A percentile compares a stretch with the other conserved stretches of the same genome.
Evolutionary conservation across 2,113 vertebrate species (phyloP).

Genomic region (Tyrannus savana): DNA sequence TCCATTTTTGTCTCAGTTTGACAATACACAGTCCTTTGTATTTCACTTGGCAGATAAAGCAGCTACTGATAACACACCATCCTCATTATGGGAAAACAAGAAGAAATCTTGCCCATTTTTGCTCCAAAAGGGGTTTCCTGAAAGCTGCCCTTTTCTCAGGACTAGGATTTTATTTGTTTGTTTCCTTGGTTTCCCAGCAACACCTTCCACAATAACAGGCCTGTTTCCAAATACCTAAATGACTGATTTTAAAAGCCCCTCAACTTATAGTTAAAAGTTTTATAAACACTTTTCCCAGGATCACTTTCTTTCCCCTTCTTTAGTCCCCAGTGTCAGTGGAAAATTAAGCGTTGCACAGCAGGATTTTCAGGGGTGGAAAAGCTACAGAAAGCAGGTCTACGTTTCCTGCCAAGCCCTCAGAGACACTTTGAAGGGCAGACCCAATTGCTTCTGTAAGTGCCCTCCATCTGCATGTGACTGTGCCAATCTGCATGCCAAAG

Average conservation of each 20-base stretch:
- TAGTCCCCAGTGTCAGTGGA: neutral
- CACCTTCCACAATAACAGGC: slow-evolving; percentile 1
- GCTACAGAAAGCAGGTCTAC: neutral
- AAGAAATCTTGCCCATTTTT: neutral
- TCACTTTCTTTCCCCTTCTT: neutral
- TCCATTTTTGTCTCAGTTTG: neutral
- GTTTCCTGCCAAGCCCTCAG: neutral
- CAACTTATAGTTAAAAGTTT: neutral
- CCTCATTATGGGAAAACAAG: neutral
- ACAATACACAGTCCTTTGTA: neutral
- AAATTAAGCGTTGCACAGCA: neutral
- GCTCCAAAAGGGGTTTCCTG: neutral
- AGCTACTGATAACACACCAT: neutral
- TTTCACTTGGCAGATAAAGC: neutral
- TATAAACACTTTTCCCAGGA: neutral
- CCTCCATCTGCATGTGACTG: neutral
- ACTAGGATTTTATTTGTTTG: neutral
- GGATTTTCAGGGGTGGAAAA: neutral
- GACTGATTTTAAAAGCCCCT: slow-evolving; percentile 9
- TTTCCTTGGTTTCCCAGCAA: slow-evolving; percentile 48
- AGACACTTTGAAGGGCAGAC: neutral
- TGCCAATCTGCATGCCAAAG: neutral
- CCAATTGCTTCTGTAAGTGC: neutral
- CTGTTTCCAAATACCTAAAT: slow-evolving; percentile 22
- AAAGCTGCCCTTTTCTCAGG: neutral